Percentiles rank a stretch among this genome's conserved stretches.
phyloP scores from a whole-genome alignment of 2,113 vertebrate species.

The Thunnus maccoyii region DNA sequence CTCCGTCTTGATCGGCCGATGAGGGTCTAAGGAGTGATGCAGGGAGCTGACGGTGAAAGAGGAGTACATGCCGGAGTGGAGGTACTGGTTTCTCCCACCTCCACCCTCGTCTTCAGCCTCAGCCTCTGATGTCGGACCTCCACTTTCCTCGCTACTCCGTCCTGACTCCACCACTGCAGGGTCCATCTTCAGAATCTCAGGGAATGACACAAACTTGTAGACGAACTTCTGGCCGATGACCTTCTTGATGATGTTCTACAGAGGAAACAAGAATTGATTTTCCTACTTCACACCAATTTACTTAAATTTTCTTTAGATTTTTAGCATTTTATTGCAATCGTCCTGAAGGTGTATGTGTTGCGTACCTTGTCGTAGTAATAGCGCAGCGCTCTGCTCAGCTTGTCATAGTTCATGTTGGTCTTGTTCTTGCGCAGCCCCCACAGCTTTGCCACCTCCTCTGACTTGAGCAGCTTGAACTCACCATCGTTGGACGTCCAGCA shows the following conservation, averaged over 20 bases:
- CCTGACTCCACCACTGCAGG: slow-evolving; percentile 90
- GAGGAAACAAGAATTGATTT: not conserved
- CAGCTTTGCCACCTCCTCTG: slow-evolving; percentile 98
- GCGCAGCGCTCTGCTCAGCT: slow-evolving; percentile 94
- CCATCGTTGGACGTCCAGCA: slow-evolving; percentile 98
- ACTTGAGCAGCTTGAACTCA: slow-evolving; percentile 98
- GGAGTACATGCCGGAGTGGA: slow-evolving; percentile 91
- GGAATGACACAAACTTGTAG: slow-evolving; percentile 97
- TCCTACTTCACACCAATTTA: not conserved
- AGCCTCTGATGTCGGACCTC: slow-evolving; percentile 79
- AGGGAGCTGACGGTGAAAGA: slow-evolving; percentile 90
- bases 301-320: too few species aligned
- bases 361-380: slow-evolving; percentile 97
- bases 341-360: too few species aligned
- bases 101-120: slow-evolving; percentile 82
- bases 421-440: slow-evolving; percentile 99
- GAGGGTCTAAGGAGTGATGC: slow-evolving; percentile 83
- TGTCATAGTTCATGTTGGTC: slow-evolving; percentile 97
- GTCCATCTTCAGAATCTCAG: slow-evolving; percentile 95
- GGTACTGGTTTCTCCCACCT: slow-evolving; percentile 85
- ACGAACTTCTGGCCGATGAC: slow-evolving; percentile 97
- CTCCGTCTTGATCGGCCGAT: slow-evolving; percentile 92
- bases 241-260: slow-evolving; percentile 97
- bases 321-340: not conserved
- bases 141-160: slow-evolving; percentile 85